Evolutionary conservation across 1,140 invertebrate genomes (phyloP), one percentile per base, ranked within the genome.

Genomic region (Pogonomyrmex barbatus): DNA sequence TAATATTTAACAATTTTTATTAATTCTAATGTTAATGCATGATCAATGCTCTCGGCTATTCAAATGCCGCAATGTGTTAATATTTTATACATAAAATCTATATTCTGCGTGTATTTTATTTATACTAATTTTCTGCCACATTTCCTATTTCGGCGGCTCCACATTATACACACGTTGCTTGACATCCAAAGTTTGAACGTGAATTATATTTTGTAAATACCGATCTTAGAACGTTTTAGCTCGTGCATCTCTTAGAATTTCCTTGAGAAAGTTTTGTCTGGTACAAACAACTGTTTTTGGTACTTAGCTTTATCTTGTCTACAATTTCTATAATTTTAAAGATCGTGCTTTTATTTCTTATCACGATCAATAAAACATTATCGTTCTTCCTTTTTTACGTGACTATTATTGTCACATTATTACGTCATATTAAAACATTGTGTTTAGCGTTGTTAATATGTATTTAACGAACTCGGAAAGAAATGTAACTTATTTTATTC

Each of bases 181-280:
- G 47, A 50, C 67, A 79, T 79, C 68, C 45, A 47, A 78, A 65
- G 60, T 65, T 78, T 81, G 33, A 50, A 17, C 1, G 12, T 81
- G 24, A 36, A 70, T 33, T 56, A 81, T 70, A 81, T 79, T 81
- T 70, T 81, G n/a, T 81, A 81, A 54, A 81, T 70, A 81, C 24
- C 14, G 24, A 78, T 39, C 9, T 81, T 42, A 70, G 24, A 70
- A 33, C 4, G 30, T 68, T 36, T 24, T 24, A 52, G 42, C 63
- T 68, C 30, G 2, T 68, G 17, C 6, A 78, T 70, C 36, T 70
- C 8, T 56, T 70, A 5, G 39, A 68, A 12, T 47, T 30, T 68
- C 5, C 36, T 68, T 8, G 36, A 45, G 8, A 24, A 68, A 65
- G 30, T 78, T 78, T 68, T 81, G 24, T 81, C 47, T 54, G 50